Evolutionary conservation across 2,797 vertebrate genomes (phyloP).

Genomic region (Gastrophryne carolinensis): DNA sequence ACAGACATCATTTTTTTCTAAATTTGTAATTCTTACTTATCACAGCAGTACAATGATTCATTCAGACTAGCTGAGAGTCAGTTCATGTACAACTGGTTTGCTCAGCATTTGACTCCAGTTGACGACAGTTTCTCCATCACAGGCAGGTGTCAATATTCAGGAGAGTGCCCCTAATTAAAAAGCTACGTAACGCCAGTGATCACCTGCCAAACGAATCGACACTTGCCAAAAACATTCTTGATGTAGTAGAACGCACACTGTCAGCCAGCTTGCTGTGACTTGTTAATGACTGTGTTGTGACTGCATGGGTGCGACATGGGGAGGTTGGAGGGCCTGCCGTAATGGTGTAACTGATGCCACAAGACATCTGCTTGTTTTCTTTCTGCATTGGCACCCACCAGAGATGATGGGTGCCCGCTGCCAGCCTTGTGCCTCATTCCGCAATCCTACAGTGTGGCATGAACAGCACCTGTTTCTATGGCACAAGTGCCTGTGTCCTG

Average conservation of each 20-base stretch:
- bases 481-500: too few species aligned
- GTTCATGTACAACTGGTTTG: too few species aligned
- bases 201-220: slow-evolving; percentile 31
- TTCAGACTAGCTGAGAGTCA: too few species aligned
- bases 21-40: too few species aligned
- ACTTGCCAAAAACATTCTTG: slow-evolving; percentile 3
- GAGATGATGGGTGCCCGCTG: background rate
- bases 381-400: slow-evolving; percentile 2
- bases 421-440: background rate
- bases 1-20: too few species aligned
- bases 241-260: slow-evolving; percentile 5
- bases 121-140: background rate
- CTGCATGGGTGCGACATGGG: slow-evolving; percentile 1
- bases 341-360: slow-evolving; percentile 21
- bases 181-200: background rate
- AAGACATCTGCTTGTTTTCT: slow-evolving; percentile 24
- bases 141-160: background rate
- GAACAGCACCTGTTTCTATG: too few species aligned
- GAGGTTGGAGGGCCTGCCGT: slow-evolving; percentile 4
- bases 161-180: slow-evolving; percentile 7
- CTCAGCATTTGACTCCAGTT: background rate
- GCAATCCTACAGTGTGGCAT: too few species aligned
- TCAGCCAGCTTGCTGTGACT: background rate
- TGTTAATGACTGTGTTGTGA: slow-evolving; percentile 8
- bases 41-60: too few species aligned